phyloP scores from a whole-genome alignment of 2,888 invertebrate genomes.

The Ochropacha duplaris region DNA sequence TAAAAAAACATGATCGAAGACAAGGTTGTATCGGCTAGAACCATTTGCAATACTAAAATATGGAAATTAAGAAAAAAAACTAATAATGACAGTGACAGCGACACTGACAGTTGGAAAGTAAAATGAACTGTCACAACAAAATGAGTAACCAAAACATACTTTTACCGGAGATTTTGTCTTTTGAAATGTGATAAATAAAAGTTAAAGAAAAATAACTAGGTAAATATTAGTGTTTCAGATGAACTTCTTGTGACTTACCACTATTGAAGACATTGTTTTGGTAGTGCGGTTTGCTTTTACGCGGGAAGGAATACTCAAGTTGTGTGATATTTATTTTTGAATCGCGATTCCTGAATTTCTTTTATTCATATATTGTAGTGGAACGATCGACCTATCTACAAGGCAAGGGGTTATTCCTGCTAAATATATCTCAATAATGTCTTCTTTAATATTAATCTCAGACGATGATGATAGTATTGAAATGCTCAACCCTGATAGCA shows the following conservation, averaged over 20 bases:
- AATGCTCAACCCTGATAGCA: slow-evolving; percentile 1
- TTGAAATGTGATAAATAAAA: neutral
- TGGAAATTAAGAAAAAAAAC: neutral
- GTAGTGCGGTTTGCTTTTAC: neutral
- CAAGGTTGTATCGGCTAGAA: no score
- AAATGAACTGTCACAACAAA: neutral
- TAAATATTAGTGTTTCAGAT: no score
- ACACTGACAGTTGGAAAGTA: neutral
- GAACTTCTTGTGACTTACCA: neutral
- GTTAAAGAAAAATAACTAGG: neutral
- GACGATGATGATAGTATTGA: slow-evolving; percentile 58
- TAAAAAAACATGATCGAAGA: no score
- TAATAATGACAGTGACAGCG: neutral
- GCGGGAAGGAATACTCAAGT: neutral
- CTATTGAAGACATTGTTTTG: neutral
- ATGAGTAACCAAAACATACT: neutral
- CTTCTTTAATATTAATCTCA: slow-evolving; percentile 41
- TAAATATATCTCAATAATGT: slow-evolving; percentile 26
- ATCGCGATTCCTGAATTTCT: no score
- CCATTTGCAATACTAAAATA: neutral
- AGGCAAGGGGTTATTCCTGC: no score
- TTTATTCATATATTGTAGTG: no score
- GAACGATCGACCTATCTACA: no score
- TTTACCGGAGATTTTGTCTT: neutral
- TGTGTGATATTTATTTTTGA: no score